phyloP scores from a whole-genome alignment of 2,888 invertebrate genomes.

The Drosophila melanosoma region DNA sequence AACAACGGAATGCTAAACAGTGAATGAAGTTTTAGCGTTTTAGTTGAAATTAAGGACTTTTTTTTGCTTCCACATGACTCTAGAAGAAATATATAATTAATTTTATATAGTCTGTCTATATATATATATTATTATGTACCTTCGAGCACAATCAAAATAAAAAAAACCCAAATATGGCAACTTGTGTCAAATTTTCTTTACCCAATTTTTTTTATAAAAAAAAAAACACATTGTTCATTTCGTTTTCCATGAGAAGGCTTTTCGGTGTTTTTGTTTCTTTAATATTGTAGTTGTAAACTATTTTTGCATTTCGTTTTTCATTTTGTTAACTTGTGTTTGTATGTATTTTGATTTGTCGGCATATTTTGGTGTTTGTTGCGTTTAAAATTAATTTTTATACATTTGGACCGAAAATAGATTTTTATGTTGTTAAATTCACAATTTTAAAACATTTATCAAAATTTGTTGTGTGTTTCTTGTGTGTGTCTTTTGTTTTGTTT shows the following conservation, averaged over 20 bases:
- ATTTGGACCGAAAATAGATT: constrained; percentile 73
- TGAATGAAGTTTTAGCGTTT: constrained; percentile 12
- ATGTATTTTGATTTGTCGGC: constrained; percentile 57
- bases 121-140: background rate
- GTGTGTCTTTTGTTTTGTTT: constrained; percentile 37
- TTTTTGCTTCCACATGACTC: constrained; percentile 4
- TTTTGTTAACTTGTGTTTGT: constrained; percentile 52
- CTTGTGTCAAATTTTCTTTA: background rate
- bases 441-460: constrained; percentile 66
- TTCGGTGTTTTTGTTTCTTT: constrained; percentile 69
- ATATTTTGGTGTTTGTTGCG: constrained; percentile 50
- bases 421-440: constrained; percentile 36
- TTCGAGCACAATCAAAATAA: constrained; percentile 2
- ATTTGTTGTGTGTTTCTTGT: constrained; percentile 43
- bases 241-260: constrained; percentile 76
- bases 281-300: constrained; percentile 47
- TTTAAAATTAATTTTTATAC: constrained; percentile 61
- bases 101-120: constrained; percentile 7
- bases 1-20: background rate
- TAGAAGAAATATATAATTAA: constrained; percentile 4
- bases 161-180: background rate
- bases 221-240: constrained; percentile 40
- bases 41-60: constrained; percentile 18
- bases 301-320: constrained; percentile 41
- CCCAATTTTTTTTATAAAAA: constrained; percentile 2